These are phyloP conservation scores for Dolichomitus sp. DNA, from an alignment of 2,888 invertebrate genomes.

Conservation along the genomic window DNA sequence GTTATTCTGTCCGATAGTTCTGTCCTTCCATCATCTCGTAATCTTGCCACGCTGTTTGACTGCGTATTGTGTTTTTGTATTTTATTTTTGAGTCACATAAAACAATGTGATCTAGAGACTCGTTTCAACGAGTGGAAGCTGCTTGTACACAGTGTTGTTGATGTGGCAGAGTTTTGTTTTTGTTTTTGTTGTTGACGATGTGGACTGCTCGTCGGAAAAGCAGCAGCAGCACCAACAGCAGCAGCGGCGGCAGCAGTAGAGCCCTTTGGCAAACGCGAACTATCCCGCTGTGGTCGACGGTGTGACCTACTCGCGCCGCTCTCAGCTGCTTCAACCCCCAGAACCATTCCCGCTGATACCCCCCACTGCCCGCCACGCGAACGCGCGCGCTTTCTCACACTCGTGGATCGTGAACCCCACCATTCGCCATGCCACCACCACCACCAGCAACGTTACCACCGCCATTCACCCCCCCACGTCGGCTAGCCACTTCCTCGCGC, in stretches of 20 bases:
- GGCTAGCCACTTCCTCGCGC: constrained; percentile 64
- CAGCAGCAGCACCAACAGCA: constrained; percentile 41
- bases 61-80: background rate
- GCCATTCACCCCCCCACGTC: constrained; percentile 47
- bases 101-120: background rate
- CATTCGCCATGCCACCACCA: constrained; percentile 22
- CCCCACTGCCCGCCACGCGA: constrained; percentile 36
- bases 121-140: background rate
- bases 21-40: constrained; percentile 38
- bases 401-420: constrained; percentile 55
- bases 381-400: constrained; percentile 56
- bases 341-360: constrained; percentile 54
- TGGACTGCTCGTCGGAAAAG: constrained; percentile 40
- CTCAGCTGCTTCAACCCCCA: constrained; percentile 83
- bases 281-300: constrained; percentile 80
- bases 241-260: constrained; percentile 71
- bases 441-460: constrained; percentile 45
- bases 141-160: constrained; percentile 4
- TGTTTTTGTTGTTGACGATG: constrained; percentile 28
- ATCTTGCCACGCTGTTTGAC: constrained; percentile 8
- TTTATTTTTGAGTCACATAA: constrained; percentile 1
- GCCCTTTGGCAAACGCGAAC: constrained; percentile 81
- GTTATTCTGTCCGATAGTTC: constrained; percentile 32
- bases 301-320: constrained; percentile 84
- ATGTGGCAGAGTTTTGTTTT: background rate